phyloP scores from a whole-genome alignment of 2,113 vertebrate genomes.

The Aythya baeri region DNA sequence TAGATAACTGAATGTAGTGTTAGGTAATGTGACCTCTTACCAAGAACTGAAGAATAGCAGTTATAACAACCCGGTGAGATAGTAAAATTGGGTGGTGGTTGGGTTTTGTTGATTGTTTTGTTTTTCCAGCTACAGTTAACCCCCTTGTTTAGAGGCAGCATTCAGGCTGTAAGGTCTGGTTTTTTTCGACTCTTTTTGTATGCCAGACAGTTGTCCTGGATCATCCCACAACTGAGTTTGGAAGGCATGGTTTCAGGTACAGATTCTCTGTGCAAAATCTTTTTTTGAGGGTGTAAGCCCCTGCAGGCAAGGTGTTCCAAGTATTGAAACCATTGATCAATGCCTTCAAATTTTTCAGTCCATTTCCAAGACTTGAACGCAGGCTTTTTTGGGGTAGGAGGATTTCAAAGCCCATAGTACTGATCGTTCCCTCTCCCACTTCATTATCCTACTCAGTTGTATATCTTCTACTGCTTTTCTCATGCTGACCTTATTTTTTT shows the following conservation, averaged over 20 bases:
- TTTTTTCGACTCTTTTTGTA: not conserved
- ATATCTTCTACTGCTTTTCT: not conserved
- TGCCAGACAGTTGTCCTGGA: not conserved
- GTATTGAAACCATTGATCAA: not conserved
- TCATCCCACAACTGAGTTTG: not conserved
- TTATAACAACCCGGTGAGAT: not conserved
- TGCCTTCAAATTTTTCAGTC: not conserved
- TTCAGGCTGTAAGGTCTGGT: not conserved
- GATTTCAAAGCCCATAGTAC: not conserved
- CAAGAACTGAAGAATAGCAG: conserved; percentile 28
- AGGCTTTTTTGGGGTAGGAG: not conserved
- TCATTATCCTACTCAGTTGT: not conserved
- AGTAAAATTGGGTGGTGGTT: not conserved
- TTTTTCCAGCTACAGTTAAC: not conserved
- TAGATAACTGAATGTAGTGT: conserved; percentile 21
- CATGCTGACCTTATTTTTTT: not conserved
- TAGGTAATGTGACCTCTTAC: conserved; percentile 21
- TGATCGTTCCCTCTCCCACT: not conserved
- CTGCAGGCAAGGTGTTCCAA: not conserved
- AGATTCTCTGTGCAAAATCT: not conserved
- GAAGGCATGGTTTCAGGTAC: not conserved
- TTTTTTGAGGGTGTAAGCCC: not conserved
- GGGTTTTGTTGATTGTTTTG: fast-evolving
- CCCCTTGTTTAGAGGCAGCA: not conserved
- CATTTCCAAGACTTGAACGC: not conserved